phyloP scores from a whole-genome alignment of 64 coral and sea anemone genomes.

The Exaiptasia diaphana region DNA sequence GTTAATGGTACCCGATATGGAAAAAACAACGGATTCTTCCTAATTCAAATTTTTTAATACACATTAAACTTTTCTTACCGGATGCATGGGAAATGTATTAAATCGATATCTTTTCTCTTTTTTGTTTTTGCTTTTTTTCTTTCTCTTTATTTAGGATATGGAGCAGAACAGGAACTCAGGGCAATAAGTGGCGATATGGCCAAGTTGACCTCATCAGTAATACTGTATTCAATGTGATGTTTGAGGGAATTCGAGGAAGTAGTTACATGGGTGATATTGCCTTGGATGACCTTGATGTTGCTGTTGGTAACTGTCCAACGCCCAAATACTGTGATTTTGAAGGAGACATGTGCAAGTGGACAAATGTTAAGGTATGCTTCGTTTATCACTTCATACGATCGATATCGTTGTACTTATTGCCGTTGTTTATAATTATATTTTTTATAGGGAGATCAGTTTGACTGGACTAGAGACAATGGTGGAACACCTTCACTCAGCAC shows the following conservation, averaged over 20 bases:
- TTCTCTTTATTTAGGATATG: slow-evolving; percentile 61
- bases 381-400: background rate
- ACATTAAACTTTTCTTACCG: too few species aligned
- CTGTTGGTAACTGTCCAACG: slow-evolving; percentile 70
- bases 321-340: slow-evolving; percentile 76
- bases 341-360: slow-evolving; percentile 61
- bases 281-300: slow-evolving; percentile 76
- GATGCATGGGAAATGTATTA: too few species aligned
- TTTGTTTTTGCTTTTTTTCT: too few species aligned
- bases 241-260: slow-evolving; percentile 69
- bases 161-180: slow-evolving; percentile 77
- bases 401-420: background rate
- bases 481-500: slow-evolving; percentile 76
- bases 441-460: slow-evolving; percentile 62
- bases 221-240: slow-evolving; percentile 61
- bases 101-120: too few species aligned
- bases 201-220: slow-evolving; percentile 76
- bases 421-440: background rate
- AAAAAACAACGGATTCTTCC: too few species aligned
- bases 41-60: too few species aligned
- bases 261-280: slow-evolving; percentile 81
- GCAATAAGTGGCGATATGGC: slow-evolving; percentile 86
- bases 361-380: slow-evolving; percentile 17
- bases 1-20: too few species aligned
- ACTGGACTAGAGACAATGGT: slow-evolving; percentile 83